Evolutionary conservation across 2,888 invertebrate species (phyloP), one percentile per base, ranked within the genome.

Genomic region (Neoascia interrupta): DNA sequence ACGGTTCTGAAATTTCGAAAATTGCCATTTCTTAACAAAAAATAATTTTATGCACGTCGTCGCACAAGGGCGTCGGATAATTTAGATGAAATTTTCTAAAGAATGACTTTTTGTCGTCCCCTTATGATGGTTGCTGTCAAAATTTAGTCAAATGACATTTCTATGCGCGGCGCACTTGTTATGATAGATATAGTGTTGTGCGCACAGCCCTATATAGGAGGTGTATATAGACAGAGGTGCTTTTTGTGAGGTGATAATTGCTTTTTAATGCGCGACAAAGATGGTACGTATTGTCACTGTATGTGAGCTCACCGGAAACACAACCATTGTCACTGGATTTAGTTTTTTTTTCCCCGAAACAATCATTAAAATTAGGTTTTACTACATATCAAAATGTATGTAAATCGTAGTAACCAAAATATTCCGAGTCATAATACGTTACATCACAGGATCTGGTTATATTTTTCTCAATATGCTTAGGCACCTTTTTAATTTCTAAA

Each of bases 191-290:
- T n/a, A n/a, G n/a, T n/a, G n/a, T n/a, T n/a, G n/a, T n/a, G 34
- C n/a, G 19, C 13, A 37, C 21, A 11, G 16, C 8, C 10, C 41
- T 66, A 15, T 34, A 41, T 53, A 31, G 34, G 31, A n/a, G n/a
- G n/a, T n/a, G n/a, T n/a, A 8, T 53, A 43, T 45, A 39, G 37
- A 41, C 43, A 43, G 26, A 51, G 51, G 58, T 39, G 61, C 34
- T 16, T 21, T 63, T 26, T 26, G 26, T 75, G 31, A 79, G 61
- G 73, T 61, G 70, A 72, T 79, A 79, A 79, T 79, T 79, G 73
- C 73, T 73, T 79, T 79, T 79, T 79, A 79, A 79, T 79, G 73
- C n/a, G n/a, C 56, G 79, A 73, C 66, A 68, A 66, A 64, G 66
- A 72, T 73, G 70, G 43, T 41, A 72, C 53, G 5, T n/a, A n/a